Conservation (phyloP, 2,113 vertebrate species). For the Vulpes vulpes region DNA sequence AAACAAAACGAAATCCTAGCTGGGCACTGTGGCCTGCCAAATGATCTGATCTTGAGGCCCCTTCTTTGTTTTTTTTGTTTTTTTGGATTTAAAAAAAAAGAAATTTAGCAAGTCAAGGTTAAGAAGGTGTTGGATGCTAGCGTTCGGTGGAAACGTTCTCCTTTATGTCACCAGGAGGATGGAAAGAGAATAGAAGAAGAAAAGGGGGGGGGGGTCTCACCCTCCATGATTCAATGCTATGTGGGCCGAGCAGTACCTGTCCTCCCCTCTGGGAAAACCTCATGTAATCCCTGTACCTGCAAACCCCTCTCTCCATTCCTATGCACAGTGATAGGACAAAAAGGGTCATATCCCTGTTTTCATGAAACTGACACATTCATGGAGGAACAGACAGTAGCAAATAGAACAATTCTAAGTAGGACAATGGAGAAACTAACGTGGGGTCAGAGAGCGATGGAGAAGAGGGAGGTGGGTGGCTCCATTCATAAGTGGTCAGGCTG, state of each 20-base stretch:
- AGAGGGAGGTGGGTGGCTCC: background rate
- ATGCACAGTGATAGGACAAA: background rate
- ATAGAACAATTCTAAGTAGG: background rate
- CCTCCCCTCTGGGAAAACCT: background rate
- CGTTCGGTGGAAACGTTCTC: background rate
- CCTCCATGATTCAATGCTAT: background rate
- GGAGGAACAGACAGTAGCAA: background rate
- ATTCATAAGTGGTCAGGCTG: rapidly evolving
- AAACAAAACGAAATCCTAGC: background rate
- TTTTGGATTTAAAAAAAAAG: background rate
- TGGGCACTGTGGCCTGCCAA: background rate
- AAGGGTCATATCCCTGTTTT: background rate
- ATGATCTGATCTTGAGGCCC: background rate
- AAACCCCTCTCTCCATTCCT: background rate
- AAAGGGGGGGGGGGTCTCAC: background rate
- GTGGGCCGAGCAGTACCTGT: background rate
- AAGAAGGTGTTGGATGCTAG: background rate
- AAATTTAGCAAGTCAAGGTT: background rate
- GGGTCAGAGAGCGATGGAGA: too few relatives aligned
- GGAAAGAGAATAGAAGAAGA: background rate
- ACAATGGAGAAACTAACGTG: background rate
- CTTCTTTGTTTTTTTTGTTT: background rate
- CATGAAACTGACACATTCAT: background rate
- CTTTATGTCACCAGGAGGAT: background rate
- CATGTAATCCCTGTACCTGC: background rate